Evolutionary conservation across 2,888 invertebrate species (phyloP), one percentile per base, ranked within the genome.

Genomic region (Cerceris ruficornis): DNA sequence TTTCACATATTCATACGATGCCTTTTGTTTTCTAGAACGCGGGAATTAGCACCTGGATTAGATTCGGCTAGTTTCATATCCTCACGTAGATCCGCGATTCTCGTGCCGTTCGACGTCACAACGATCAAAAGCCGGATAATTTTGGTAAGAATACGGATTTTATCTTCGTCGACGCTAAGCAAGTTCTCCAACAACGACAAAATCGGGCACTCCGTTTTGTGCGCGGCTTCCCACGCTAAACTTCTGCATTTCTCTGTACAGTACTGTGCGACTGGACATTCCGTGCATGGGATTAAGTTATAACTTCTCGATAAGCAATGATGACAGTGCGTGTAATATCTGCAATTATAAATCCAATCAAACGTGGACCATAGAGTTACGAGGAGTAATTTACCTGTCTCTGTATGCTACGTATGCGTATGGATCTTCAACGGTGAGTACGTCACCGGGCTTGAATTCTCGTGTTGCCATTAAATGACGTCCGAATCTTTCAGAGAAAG

Each of bases 261-360:
- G 68, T 92, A 92, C 58, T 88, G 88, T 15, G 89, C 86, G 64
- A 92, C 86, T 0, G 92, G 92, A 75, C 92, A 92, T 8, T 89
- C 41, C 7, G 87, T 73, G 59, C 92, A 92, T 4, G 92, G 90
- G 69, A 90, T 91, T 71, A 92, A 79, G 76, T 91, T 91, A 71
- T 88, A 90, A 69, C 90, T 89, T 77, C 87, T 87, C 14, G 88
- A 81, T 62, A 92, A 79, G 69, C 92, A 92, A 64, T 91, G 86
- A 77, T 92, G 90, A 78, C 92, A 92, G 75, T 92, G 92, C 7
- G 92, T 92, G 70, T 92, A 92, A 77, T 88, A 90, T 76, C 92
- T 92, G 74, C 39, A 80, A 82, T 5, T 42, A 60, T 41, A 66
- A 49, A 50, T 11, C 9, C 0, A 68, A 58, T 55, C 17, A 50